These are phyloP conservation scores for Cuculus canorus DNA, from an alignment of 2,797 vertebrate genomes.

Conservation along the genomic window DNA sequence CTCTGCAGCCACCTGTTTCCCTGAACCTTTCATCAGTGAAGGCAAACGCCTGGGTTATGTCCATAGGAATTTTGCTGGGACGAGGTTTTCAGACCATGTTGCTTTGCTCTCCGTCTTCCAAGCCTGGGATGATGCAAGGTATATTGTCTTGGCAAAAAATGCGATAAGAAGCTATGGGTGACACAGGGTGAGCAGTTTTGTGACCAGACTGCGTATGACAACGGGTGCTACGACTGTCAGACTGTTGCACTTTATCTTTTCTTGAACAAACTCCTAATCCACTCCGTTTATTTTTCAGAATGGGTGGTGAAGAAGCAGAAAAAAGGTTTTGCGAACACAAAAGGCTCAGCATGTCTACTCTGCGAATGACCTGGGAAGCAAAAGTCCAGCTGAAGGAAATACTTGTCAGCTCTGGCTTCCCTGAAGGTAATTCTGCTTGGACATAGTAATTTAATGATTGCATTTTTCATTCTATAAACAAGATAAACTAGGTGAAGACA, in stretches of 20 bases:
- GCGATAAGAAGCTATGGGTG: background rate
- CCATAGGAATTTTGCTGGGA: conserved; percentile 93
- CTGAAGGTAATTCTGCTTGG: conserved; percentile 84
- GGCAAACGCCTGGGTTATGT: conserved; percentile 91
- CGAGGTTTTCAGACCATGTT: conserved; percentile 92
- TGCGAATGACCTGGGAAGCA: conserved; percentile 99
- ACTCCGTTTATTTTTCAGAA: conserved; percentile 72
- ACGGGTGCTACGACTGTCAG: background rate
- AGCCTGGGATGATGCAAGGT: conserved; percentile 95
- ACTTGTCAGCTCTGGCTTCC: conserved; percentile 90
- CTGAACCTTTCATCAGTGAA: conserved; percentile 93
- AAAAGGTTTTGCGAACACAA: conserved; percentile 95
- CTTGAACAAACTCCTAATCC: background rate
- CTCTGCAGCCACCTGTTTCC: conserved; percentile 93
- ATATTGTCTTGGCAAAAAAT: background rate
- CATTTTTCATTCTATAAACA: background rate
- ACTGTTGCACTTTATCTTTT: background rate
- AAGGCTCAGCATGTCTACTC: conserved; percentile 92
- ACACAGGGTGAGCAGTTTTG: background rate
- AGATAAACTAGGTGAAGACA: background rate
- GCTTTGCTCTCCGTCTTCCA: conserved; percentile 94
- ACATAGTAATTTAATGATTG: background rate
- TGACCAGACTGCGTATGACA: background rate
- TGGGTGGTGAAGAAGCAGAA: conserved; percentile 93
- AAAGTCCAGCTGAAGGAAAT: conserved; percentile 98